phyloP scores from a whole-genome alignment of 2,888 invertebrate genomes.

The Hirtodrosophila confusa region DNA sequence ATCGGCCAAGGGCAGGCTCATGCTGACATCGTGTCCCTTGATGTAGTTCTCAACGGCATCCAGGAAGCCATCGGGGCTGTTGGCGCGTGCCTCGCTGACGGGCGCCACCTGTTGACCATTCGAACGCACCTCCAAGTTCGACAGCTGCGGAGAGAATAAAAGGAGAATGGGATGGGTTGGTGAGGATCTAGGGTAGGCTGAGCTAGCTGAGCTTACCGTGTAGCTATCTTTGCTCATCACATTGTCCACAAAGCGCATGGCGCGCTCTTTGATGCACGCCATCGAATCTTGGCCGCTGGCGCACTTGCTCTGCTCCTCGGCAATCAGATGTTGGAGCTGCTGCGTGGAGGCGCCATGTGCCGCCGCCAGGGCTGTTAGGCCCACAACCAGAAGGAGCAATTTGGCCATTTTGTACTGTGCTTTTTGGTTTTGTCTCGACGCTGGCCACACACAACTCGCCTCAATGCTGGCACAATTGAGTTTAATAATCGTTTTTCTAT shows the following conservation, averaged over 20 bases:
- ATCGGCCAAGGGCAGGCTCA: constrained; percentile 90
- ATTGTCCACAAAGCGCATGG: constrained; percentile 91
- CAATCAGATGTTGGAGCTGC: constrained; percentile 90
- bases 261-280: constrained; percentile 93
- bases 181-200: too few relatives aligned
- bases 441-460: constrained; percentile 78
- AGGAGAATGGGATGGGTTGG: not conserved
- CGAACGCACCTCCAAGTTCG: constrained; percentile 90
- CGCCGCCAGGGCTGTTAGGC: constrained; percentile 85
- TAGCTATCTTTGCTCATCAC: constrained; percentile 91
- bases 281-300: constrained; percentile 90
- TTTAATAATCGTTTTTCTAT: constrained; percentile 84
- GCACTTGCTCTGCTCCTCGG: constrained; percentile 91
- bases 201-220: constrained; percentile 86
- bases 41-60: constrained; percentile 90
- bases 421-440: constrained; percentile 11
- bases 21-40: constrained; percentile 91
- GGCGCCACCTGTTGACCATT: constrained; percentile 87
- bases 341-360: constrained; percentile 85
- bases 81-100: constrained; percentile 86
- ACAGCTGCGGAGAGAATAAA: constrained; percentile 85
- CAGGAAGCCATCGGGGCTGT: constrained; percentile 85
- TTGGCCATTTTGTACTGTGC: constrained; percentile 66
- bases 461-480: constrained; percentile 82
- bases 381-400: constrained; percentile 86